A percentile compares a stretch with the other conserved stretches of the same genome.
Evolutionary conservation across 2,888 invertebrate genomes (phyloP).

Genomic region (Rugalucina vietnamica): DNA sequence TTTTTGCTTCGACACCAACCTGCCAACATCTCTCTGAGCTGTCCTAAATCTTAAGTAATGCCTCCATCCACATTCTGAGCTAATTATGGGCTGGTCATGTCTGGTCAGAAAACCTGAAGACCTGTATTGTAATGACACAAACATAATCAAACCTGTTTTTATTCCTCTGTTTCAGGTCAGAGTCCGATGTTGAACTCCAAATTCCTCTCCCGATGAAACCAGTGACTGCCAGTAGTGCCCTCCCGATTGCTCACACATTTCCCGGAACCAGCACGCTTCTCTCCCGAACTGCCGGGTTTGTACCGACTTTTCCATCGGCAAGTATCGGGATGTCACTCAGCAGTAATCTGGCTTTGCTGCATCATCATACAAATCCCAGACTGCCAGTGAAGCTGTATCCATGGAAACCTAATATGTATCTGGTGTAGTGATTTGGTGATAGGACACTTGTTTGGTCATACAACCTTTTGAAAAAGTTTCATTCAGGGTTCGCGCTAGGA

Average conservation of each 20-base stretch:
- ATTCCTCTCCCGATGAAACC: constrained; percentile 64
- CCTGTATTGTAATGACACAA: too few species aligned
- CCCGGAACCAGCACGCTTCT: not conserved
- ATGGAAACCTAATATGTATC: constrained; percentile 63
- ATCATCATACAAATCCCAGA: constrained; percentile 10
- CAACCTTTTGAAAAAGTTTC: too few species aligned
- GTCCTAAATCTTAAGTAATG: too few species aligned
- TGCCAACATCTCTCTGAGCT: too few species aligned
- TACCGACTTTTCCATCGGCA: not conserved
- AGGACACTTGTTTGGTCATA: too few species aligned
- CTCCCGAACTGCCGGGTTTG: not conserved
- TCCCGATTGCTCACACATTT: not conserved
- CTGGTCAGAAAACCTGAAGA: too few species aligned
- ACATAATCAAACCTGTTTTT: too few species aligned
- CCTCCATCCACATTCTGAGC: too few species aligned
- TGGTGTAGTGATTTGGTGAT: constrained; percentile 44
- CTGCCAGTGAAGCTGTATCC: constrained; percentile 60
- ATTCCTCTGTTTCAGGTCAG: constrained; percentile 37
- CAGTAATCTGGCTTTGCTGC: constrained; percentile 6
- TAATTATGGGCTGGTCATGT: too few species aligned
- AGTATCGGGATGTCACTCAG: constrained; percentile 17
- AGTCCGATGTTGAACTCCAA: constrained; percentile 55
- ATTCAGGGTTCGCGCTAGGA: too few species aligned
- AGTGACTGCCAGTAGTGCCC: constrained; percentile 54
- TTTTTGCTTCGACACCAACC: too few species aligned